A percentile compares a stretch with the other conserved stretches of the same genome.
Evolutionary conservation across 2,113 vertebrate genomes (phyloP).

Genomic region (Chloroceryle aenea): DNA sequence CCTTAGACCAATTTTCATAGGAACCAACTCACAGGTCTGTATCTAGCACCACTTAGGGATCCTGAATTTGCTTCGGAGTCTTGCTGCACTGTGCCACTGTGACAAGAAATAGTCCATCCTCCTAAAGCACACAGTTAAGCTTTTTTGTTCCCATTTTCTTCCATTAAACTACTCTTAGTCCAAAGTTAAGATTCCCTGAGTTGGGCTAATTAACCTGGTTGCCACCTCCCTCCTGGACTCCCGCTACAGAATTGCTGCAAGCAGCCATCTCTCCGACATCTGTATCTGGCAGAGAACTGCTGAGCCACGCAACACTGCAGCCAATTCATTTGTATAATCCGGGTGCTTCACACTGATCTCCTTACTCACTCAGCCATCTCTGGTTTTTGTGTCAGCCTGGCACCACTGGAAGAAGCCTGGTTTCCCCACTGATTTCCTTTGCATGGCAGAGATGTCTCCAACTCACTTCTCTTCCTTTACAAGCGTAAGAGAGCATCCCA

Average conservation of each 20-base stretch:
- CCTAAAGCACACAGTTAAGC: background rate
- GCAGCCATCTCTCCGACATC: background rate
- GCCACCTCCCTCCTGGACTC: background rate
- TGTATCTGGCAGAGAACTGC: background rate
- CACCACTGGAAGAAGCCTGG: background rate
- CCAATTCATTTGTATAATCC: background rate
- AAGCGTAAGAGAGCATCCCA: background rate
- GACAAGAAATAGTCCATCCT: background rate
- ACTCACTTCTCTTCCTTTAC: background rate
- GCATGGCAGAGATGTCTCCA: background rate
- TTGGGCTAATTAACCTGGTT: background rate
- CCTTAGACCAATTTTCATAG: background rate
- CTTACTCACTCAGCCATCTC: background rate
- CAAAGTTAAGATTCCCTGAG: background rate
- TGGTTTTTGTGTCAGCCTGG: background rate
- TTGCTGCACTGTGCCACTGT: background rate
- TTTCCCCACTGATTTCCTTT: background rate
- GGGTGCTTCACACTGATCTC: background rate
- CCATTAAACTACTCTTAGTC: background rate
- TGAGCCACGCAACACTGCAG: background rate
- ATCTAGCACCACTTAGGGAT: background rate
- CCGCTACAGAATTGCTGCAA: background rate
- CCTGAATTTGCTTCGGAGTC: background rate
- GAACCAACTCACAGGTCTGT: background rate
- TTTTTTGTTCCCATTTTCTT: slow-evolving; percentile 1